Evolutionary conservation across 92 coral and sea anemone genomes (phyloP), one percentile per base, ranked within the genome.

Genomic region (Porites cylindrica): DNA sequence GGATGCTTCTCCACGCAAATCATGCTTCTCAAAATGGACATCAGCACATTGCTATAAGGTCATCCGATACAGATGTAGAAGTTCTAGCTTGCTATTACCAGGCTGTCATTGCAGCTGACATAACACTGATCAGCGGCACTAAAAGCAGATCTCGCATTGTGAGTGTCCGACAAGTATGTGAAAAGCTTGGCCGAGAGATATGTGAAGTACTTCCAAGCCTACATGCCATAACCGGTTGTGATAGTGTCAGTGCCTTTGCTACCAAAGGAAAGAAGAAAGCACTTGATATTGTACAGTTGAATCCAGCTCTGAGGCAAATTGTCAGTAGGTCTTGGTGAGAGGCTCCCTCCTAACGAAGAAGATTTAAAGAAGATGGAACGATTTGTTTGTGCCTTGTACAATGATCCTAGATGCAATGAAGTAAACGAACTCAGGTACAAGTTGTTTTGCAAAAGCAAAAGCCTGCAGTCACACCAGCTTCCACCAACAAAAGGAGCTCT

Each of bases 381-480:
- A 81, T 60, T 82, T 70, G 87, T 88, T 51, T 82, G 84, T 85
- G 65, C 85, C 26, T 43, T 75, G 14, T 82, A 82, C 76, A 76
- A 83, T 50, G 91, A 88, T 79, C 63, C 53, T 14, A 52, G 7
- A 6, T 75, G 78, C 70, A 29, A 76, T 20, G 83, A 52, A 43
- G 88, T 88, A 17, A 70, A 91, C 76, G 82, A 91, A 24, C 76
- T 76, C 20, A 70, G 89, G 26, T 88, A 73, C 86, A 91, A 77
- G 65, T 70, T 78, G 78, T 87, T 91, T 53, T 91, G 86, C 86
- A 91, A 83, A 59, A 78, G 85, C 84, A 72, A 87, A 66, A 87
- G 54, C 78, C 73, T 86, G 69, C 93, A 91, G 91, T 87, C 94
- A 63, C 91, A 87, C 61, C 94, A 91, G 83, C 94, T 91, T 72